Evolutionary conservation across 2,888 invertebrate species (phyloP).

Genomic region (Eupithecia dodoneata): DNA sequence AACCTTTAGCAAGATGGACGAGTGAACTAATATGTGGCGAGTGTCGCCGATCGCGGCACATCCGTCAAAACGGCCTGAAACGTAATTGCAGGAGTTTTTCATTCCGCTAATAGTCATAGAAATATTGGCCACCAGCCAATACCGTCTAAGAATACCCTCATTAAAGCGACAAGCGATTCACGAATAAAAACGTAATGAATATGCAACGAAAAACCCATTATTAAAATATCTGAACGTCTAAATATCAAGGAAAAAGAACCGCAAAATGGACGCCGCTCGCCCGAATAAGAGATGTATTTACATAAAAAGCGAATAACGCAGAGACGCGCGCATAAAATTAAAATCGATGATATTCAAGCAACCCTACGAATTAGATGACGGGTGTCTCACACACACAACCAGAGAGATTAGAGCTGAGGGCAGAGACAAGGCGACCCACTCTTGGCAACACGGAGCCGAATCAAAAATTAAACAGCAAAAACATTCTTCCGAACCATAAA

Average conservation of each 20-base stretch:
- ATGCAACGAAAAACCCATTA: constrained; percentile 64
- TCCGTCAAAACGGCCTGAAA: constrained; percentile 30
- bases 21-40: constrained; percentile 25
- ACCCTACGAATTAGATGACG: constrained; percentile 83
- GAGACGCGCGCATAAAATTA: constrained; percentile 84
- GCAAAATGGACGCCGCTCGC: constrained; percentile 74
- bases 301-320: constrained; percentile 83
- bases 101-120: constrained; percentile 42
- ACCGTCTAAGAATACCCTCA: constrained; percentile 42
- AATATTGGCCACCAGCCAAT: constrained; percentile 42
- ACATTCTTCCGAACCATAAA: constrained; percentile 72
- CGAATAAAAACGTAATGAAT: constrained; percentile 48
- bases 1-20: constrained; percentile 48
- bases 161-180: constrained; percentile 42
- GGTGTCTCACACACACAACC: constrained; percentile 70
- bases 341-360: constrained; percentile 83
- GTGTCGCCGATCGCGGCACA: constrained; percentile 26
- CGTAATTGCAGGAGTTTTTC: constrained; percentile 34
- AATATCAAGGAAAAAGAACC: constrained; percentile 69
- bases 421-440: constrained; percentile 23
- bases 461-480: constrained; percentile 48
- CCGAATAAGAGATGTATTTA: constrained; percentile 81
- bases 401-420: constrained; percentile 65
- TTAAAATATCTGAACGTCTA: constrained; percentile 69
- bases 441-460: constrained; percentile 28